phyloP scores from a whole-genome alignment of 2,113 vertebrate genomes.

The Nyctibius bracteatus region DNA sequence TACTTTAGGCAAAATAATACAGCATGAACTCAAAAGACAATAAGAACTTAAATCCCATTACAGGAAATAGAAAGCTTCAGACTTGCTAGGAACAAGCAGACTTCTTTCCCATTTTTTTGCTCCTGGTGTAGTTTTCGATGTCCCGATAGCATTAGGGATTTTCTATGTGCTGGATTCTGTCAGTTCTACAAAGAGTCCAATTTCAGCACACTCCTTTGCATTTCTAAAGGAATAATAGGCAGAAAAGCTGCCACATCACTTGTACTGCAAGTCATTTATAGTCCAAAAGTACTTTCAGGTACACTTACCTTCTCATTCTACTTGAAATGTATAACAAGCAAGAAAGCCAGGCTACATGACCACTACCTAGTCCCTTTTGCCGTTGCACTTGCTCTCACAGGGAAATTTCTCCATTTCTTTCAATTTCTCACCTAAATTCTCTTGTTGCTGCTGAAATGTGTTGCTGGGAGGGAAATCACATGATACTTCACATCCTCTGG shows the following conservation, averaged over 20 bases:
- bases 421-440: background rate
- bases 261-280: background rate
- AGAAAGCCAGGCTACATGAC: background rate
- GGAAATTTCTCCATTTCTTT: background rate
- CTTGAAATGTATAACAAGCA: background rate
- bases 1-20: background rate
- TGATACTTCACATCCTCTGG: background rate
- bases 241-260: background rate
- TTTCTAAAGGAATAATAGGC: background rate
- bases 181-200: background rate
- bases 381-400: background rate
- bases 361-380: background rate
- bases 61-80: background rate
- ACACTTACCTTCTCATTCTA: background rate
- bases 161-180: background rate
- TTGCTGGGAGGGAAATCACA: background rate
- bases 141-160: background rate
- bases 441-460: background rate
- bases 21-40: background rate
- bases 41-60: background rate
- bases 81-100: background rate
- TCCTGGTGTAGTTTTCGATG: background rate
- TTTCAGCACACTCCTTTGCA: background rate
- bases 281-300: background rate
- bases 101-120: rapidly evolving